A percentile compares a stretch with the other conserved stretches of the same genome.
Conservation (phyloP, 2,113 vertebrate species). For the Myiopsitta monachus region DNA sequence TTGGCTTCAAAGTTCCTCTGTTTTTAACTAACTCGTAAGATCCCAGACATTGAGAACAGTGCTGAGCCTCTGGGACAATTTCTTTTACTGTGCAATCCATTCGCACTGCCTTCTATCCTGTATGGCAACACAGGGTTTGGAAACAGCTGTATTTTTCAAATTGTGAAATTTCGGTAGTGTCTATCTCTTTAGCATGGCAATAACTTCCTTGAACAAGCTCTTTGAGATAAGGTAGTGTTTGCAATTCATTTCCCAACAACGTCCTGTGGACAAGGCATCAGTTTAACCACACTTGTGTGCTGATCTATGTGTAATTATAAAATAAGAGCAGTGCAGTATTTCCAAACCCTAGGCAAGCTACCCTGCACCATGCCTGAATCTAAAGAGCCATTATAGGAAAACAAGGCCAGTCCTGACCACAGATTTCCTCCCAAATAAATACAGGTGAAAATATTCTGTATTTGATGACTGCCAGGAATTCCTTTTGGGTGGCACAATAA, state of each 20-base stretch:
- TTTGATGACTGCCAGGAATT: neutral
- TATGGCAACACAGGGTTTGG: neutral
- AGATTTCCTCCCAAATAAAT: constrained; percentile 41
- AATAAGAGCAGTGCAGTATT: neutral
- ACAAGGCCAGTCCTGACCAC: constrained; percentile 24
- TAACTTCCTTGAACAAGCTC: neutral
- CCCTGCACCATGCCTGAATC: neutral
- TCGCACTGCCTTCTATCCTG: neutral
- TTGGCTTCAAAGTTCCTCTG: neutral
- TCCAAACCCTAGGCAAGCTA: neutral
- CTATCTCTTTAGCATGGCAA: neutral
- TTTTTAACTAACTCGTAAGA: neutral
- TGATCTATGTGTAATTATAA: neutral
- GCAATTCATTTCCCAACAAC: neutral
- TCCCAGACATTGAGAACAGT: neutral
- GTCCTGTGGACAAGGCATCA: neutral
- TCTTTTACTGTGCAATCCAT: neutral
- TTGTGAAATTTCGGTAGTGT: neutral
- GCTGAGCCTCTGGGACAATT: neutral
- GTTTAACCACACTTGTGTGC: neutral
- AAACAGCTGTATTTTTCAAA: neutral
- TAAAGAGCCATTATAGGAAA: constrained; percentile 25
- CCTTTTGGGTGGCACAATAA: constrained; percentile 9
- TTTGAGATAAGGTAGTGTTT: neutral
- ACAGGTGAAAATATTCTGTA: neutral